These are phyloP conservation scores for Gopherus flavomarginatus DNA, from an alignment of 2,113 vertebrate species.

Conservation along the genomic window DNA sequence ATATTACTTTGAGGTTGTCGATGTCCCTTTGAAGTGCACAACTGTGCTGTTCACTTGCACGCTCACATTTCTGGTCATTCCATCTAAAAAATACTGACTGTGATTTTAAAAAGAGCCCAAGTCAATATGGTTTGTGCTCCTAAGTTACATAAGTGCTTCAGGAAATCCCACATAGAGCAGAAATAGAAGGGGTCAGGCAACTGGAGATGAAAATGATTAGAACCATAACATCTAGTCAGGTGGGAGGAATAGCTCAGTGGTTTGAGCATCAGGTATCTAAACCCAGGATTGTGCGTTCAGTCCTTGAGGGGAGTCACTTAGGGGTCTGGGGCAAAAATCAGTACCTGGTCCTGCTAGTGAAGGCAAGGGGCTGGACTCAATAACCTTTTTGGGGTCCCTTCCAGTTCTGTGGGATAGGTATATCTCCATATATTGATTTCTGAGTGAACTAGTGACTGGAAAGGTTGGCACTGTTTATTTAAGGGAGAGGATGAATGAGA, in stretches of 20 bases:
- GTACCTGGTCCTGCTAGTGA: no score
- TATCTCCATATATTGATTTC: background rate
- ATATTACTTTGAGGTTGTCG: background rate
- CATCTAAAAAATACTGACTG: accelerated
- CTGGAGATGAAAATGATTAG: background rate
- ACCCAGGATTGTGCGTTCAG: no score
- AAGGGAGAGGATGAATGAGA: background rate
- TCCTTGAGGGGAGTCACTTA: no score
- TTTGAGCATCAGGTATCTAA: no score
- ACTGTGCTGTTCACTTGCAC: background rate
- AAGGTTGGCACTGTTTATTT: background rate
- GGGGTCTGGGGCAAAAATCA: no score
- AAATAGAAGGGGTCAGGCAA: background rate
- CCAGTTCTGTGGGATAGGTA: no score
- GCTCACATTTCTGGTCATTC: accelerated
- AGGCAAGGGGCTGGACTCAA: no score
- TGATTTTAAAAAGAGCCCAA: background rate
- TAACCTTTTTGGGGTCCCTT: no score
- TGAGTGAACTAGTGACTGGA: background rate
- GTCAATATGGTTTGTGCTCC: background rate
- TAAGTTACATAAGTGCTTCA: background rate
- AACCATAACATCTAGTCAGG: background rate
- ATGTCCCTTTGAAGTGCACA: background rate
- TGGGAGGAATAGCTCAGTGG: no score
- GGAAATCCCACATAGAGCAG: background rate